phyloP scores from a whole-genome alignment of 2,797 vertebrate species.

The Cercopithecus hamlyni region DNA sequence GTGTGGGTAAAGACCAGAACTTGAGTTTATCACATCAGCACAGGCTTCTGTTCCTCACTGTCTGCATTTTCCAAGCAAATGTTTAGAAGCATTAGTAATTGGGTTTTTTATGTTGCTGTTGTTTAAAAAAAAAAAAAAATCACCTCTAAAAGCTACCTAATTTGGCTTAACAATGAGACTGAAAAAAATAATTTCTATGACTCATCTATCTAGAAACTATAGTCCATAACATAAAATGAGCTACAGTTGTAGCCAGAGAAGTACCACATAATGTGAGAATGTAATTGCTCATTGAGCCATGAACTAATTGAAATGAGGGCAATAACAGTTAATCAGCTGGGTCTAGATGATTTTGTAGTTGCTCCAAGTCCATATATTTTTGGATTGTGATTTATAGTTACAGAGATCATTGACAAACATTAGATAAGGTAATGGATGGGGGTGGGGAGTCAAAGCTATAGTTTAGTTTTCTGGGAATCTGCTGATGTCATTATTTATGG shows the following conservation, averaged over 20 bases:
- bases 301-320: slow-evolving; percentile 55
- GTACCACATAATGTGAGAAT: slow-evolving; percentile 27
- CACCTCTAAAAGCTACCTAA: slow-evolving; percentile 72
- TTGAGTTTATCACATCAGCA: background rate
- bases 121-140: slow-evolving; percentile 18
- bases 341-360: slow-evolving; percentile 31
- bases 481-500: slow-evolving; percentile 16
- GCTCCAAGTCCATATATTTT: slow-evolving; percentile 4
- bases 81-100: slow-evolving; percentile 77
- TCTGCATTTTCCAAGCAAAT: background rate
- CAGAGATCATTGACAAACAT: slow-evolving; percentile 47
- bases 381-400: slow-evolving; percentile 55
- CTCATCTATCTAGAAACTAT: slow-evolving; percentile 70
- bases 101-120: background rate
- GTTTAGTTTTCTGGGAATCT: slow-evolving; percentile 65
- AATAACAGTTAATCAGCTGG: slow-evolving; percentile 58
- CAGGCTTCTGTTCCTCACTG: background rate
- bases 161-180: slow-evolving; percentile 71
- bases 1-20: background rate
- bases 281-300: slow-evolving; percentile 53
- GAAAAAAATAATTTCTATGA: slow-evolving; percentile 69
- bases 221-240: slow-evolving; percentile 61
- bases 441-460: background rate
- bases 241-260: slow-evolving; percentile 23
- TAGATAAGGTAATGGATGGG: slow-evolving; percentile 52